A percentile compares a stretch with the other conserved stretches of the same genome.
These are phyloP conservation scores for Diprion similis DNA, from an alignment of 1,140 invertebrate species.

Conservation along the genomic window DNA sequence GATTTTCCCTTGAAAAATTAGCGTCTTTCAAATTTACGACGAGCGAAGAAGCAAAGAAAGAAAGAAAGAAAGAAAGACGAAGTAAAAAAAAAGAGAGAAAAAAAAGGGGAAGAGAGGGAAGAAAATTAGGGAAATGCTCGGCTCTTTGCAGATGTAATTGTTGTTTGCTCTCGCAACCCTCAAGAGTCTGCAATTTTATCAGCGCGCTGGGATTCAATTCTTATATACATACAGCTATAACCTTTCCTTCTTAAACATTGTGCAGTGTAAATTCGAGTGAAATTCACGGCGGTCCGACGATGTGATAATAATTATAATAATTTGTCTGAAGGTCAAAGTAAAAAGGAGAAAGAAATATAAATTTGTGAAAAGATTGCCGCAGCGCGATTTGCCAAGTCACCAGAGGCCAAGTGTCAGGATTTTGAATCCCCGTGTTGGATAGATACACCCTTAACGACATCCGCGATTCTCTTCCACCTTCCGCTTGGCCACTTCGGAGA, in stretches of 20 bases:
- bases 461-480: neutral
- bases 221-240: neutral
- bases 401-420: constrained; percentile 1
- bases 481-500: neutral
- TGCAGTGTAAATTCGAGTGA: too few relatives aligned
- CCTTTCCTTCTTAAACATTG: neutral
- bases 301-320: too few relatives aligned
- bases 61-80: neutral
- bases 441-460: too few relatives aligned
- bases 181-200: neutral
- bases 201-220: neutral
- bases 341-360: too few relatives aligned
- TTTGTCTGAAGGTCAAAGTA: too few relatives aligned
- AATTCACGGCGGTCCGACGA: too few relatives aligned
- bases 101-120: neutral
- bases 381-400: neutral
- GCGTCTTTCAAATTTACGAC: constrained; percentile 16
- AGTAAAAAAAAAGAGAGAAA: neutral
- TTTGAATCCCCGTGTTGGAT: neutral
- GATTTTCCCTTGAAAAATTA: constrained; percentile 18
- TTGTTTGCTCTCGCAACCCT: constrained; percentile 14
- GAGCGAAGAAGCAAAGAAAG: neutral
- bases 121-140: constrained; percentile 11
- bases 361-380: neutral
- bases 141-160: constrained; percentile 12